A percentile compares a stretch with the other conserved stretches of the same genome.
These are phyloP conservation scores for Eristalis pertinax DNA, from an alignment of 2,888 invertebrate genomes.

Conservation along the genomic window DNA sequence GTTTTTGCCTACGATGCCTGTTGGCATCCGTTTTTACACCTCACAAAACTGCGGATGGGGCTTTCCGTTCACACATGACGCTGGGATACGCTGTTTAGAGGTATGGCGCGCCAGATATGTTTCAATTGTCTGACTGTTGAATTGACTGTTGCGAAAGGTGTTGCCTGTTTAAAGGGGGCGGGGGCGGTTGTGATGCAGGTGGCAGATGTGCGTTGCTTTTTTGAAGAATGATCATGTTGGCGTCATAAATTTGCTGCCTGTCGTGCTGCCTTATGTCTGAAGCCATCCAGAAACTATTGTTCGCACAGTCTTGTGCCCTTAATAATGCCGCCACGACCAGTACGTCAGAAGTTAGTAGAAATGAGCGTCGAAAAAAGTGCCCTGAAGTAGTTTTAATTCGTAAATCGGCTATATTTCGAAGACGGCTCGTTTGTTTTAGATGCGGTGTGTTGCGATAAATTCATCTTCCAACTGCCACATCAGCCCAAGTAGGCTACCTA, in stretches of 20 bases:
- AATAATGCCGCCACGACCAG: too few relatives aligned
- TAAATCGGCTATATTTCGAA: too few relatives aligned
- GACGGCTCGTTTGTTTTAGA: too few relatives aligned
- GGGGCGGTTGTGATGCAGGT: slow-evolving; percentile 13
- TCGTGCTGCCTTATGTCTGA: too few relatives aligned
- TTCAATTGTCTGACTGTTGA: slow-evolving; percentile 18
- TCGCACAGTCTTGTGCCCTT: neutral
- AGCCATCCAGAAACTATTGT: too few relatives aligned
- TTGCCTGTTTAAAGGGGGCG: neutral
- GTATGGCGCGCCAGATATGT: slow-evolving; percentile 7
- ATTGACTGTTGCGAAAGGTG: neutral
- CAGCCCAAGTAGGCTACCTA: too few relatives aligned
- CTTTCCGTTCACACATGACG: slow-evolving; percentile 38
- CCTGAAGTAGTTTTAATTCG: too few relatives aligned
- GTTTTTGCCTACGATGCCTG: slow-evolving; percentile 13
- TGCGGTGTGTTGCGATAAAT: too few relatives aligned
- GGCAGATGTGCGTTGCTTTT: slow-evolving; percentile 9
- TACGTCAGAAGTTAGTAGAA: too few relatives aligned
- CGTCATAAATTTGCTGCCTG: slow-evolving; percentile 16
- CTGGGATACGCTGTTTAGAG: slow-evolving; percentile 46
- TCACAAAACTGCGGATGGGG: neutral
- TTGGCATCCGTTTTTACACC: slow-evolving; percentile 31
- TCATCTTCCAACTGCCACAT: too few relatives aligned
- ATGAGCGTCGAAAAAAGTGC: too few relatives aligned
- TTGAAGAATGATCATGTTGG: neutral